Base-by-base conservation (phyloP, 30 jellyfish, hydroid and myxozoan genomes). In the Euphysa ruthae region DNA sequence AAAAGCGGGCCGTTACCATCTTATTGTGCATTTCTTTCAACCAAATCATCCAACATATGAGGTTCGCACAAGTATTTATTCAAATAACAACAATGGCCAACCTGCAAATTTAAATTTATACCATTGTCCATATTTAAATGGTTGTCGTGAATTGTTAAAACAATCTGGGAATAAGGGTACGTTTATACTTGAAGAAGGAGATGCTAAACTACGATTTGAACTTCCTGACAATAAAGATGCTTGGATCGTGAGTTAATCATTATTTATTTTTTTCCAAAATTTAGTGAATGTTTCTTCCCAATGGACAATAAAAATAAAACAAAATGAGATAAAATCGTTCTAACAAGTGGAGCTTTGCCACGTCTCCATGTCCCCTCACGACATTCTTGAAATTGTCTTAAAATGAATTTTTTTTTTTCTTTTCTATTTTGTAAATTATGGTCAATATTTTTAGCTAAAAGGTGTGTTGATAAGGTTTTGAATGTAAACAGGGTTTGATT, bases 101-200 rank as follows among this genome's bases (percentile, higher is more conserved):
- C 94, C 94, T 21, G 97, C 94, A 8, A 69, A 26, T 16, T 75
- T 55, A 21, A 22, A 38, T 27, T 73, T 79, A 80, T 46, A 61
- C 4, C 81, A 60, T 78, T 87, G 97, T 69, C 97, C 97, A 0
- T 78, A 87, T 62, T 61, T 82, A 34, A 71, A 68, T 27, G 97
- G 97, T 19, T 87, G 97, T 63, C 71, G 97, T 27, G 78, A 75
- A 43, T 32, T 61, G 49, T 80, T 87, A 25, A 80, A 60, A 79
- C 60, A 66, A 32, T 69, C 84, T 19, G 80, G 82, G 29, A 84
- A 76, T 8, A 35, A 77, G 20, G 74, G 65, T 71, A 68, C 54
- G 2, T 84, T 18, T 42, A 55, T 82, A 0, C 43, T 84, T 4
- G 85, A 73, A 31, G 78, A 60, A 29, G 81, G 49, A 1, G 62